These are phyloP conservation scores for Phaenicophaeus curvirostris DNA, from an alignment of 2,797 vertebrate species.

Conservation along the genomic window DNA sequence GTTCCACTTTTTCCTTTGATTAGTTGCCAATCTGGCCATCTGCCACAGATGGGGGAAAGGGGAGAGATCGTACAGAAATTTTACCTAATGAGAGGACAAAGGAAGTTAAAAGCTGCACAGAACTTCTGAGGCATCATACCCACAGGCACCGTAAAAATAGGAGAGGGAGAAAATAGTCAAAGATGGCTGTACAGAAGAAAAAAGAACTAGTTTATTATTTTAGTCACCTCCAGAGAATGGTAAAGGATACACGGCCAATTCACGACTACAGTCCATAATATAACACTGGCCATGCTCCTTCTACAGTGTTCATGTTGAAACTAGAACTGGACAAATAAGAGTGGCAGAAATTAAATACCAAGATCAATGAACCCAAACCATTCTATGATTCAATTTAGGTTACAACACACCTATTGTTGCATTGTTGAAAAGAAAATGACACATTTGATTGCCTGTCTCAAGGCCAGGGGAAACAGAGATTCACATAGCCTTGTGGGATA, in stretches of 20 bases:
- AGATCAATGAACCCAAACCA: neutral
- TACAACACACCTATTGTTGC: neutral
- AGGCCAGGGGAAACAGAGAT: neutral
- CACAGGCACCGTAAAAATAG: neutral
- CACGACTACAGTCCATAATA: neutral
- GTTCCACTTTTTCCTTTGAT: neutral
- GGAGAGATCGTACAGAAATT: neutral
- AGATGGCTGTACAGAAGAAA: neutral
- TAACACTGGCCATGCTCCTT: neutral
- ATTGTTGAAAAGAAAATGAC: neutral
- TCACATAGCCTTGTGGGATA: neutral
- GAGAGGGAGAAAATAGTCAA: neutral
- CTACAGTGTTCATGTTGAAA: neutral
- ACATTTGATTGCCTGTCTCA: neutral
- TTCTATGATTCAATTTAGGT: neutral
- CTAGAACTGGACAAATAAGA: neutral
- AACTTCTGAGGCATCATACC: neutral
- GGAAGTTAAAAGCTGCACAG: neutral
- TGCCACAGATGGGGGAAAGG: neutral
- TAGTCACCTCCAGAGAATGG: neutral
- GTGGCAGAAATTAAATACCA: neutral
- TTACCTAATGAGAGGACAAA: conserved; percentile 12
- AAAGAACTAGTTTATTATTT: neutral
- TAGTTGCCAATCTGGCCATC: neutral
- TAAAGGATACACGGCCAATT: neutral